These are phyloP conservation scores for Watsonalla cultraria DNA, from an alignment of 2,888 invertebrate species.

Conservation along the genomic window DNA sequence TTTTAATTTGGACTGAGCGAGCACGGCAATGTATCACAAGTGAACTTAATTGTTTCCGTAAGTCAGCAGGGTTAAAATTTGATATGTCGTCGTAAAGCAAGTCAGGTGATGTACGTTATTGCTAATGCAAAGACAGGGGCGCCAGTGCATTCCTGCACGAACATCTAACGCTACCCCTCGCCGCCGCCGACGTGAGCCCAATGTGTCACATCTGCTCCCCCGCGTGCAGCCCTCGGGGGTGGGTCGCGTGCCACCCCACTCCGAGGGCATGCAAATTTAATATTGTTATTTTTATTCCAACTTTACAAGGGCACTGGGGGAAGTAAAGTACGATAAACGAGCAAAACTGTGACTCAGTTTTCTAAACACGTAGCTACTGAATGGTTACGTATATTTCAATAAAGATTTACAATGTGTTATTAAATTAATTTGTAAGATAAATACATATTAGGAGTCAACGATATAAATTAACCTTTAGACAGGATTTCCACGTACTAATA, in stretches of 20 bases:
- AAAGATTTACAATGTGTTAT: neutral
- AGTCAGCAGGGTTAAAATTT: neutral
- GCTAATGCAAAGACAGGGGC: conserved; percentile 40
- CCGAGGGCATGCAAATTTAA: conserved; percentile 71
- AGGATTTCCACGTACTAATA: no score
- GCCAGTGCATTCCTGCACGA: conserved; percentile 65
- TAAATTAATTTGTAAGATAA: no score
- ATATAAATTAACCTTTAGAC: no score
- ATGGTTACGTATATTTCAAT: neutral
- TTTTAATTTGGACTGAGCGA: no score
- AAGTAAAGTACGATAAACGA: conserved; percentile 53
- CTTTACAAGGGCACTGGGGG: conserved; percentile 73
- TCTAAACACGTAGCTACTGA: conserved; percentile 1
- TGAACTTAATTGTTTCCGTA: neutral
- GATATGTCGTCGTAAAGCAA: conserved; percentile 1
- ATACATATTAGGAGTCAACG: no score
- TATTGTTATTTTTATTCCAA: conserved; percentile 68
- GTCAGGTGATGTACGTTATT: conserved; percentile 32
- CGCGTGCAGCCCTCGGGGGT: conserved; percentile 17
- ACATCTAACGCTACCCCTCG: conserved; percentile 33
- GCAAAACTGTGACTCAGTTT: conserved; percentile 26
- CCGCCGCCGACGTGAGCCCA: conserved; percentile 28
- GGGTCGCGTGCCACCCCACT: conserved; percentile 45
- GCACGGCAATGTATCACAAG: neutral
- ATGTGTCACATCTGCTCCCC: conserved; percentile 39